These are phyloP conservation scores for Cavia porcellus DNA, from an alignment of 2,113 vertebrate genomes.

Conservation along the genomic window DNA sequence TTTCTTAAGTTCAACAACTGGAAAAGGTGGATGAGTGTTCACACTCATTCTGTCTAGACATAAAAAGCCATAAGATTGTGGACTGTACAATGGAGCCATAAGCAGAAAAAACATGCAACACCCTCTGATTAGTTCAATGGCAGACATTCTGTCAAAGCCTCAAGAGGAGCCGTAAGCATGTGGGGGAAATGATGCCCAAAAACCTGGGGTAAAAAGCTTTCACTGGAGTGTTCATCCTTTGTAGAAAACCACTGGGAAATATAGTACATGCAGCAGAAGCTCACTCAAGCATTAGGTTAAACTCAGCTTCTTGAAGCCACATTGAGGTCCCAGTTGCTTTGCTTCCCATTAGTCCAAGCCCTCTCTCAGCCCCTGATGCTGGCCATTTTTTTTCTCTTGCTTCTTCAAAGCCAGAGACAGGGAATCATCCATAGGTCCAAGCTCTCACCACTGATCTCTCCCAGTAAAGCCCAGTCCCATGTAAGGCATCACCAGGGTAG, in stretches of 20 bases:
- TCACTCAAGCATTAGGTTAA: background rate
- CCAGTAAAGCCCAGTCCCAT: background rate
- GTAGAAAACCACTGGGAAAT: background rate
- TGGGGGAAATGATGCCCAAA: background rate
- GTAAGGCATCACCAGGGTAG: background rate
- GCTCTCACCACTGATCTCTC: background rate
- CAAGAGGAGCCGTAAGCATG: background rate
- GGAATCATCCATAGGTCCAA: no score
- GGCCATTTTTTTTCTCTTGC: background rate
- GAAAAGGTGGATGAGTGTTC: background rate
- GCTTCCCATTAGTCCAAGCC: background rate
- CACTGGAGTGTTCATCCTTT: background rate
- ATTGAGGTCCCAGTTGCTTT: background rate
- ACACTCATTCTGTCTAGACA: rapidly evolving
- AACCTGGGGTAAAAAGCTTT: background rate
- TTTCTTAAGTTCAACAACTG: background rate
- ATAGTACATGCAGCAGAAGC: background rate
- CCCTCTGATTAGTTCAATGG: no score
- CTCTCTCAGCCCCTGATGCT: background rate
- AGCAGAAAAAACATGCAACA: background rate
- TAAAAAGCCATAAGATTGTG: background rate
- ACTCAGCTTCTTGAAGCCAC: background rate
- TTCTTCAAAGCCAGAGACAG: background rate
- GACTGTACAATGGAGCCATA: background rate
- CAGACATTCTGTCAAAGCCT: background rate